Evolutionary conservation across 2,113 vertebrate genomes (phyloP).

Genomic region (Ameiurus melas): DNA sequence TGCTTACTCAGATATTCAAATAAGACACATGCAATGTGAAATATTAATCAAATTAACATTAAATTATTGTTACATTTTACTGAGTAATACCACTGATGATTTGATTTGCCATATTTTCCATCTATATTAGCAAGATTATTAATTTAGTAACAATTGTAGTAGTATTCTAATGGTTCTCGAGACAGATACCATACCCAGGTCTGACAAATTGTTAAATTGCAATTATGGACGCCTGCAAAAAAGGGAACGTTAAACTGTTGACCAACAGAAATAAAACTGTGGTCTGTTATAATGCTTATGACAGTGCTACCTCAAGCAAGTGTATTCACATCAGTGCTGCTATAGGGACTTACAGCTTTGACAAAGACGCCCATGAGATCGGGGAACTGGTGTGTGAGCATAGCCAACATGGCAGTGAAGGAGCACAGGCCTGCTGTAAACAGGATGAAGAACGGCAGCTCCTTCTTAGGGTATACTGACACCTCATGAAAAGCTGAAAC

Average conservation of each 20-base stretch:
- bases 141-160: background rate
- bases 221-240: background rate
- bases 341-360: conserved; percentile 84
- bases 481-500: conserved; percentile 92
- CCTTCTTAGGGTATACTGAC: conserved; percentile 98
- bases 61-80: background rate
- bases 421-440: conserved; percentile 98
- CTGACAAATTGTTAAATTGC: background rate
- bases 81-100: background rate
- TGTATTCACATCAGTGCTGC: background rate
- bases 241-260: background rate
- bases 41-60: background rate
- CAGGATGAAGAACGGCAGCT: conserved; percentile 98
- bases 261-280: background rate
- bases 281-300: background rate
- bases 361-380: conserved; percentile 96
- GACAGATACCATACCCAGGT: background rate
- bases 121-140: background rate
- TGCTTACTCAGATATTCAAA: background rate
- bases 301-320: background rate
- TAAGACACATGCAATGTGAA: background rate
- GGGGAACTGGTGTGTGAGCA: conserved; percentile 98
- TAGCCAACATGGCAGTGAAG: conserved; percentile 95
- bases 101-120: background rate
- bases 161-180: background rate